Base-by-base conservation (phyloP, 1,140 invertebrate species). In the Lepidostoma basale region DNA sequence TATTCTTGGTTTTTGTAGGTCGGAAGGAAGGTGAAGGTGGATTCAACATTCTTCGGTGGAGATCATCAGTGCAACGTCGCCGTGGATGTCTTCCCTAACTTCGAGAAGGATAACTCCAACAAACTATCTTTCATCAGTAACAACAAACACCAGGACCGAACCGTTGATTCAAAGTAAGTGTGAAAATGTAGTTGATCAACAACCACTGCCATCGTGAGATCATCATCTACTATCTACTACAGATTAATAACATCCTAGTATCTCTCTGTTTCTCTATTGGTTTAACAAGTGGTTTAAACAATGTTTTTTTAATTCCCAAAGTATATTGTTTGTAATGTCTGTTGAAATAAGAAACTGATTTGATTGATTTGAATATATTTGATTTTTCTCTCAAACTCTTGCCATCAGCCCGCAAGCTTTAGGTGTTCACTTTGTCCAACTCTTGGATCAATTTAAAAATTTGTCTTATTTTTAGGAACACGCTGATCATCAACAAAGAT, bases 91-190 rank as follows among this genome's bases (percentile, higher is more conserved):
- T 85, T 83, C 49, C 86, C 88, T 6, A 85, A 92, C 75, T 88
- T 85, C n/a, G 85, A 88, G 10, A 90, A 90, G 68, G 85, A 90
- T 74, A 87, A 88, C 10, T 86, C 76, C 44, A 87, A 89, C 47
- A 88, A 87, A 69, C 68, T 92, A 0, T 82, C 84, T 67, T 72
- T 90, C 4, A 83, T 82, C n/a, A 90, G 90, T 0, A 80, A 85
- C 25, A 87, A 84, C 33, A 85, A 85, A 45, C 63, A 85, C 0
- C 84, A 84, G 0, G 83, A 86, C 4, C 82, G 81, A 0, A 79
- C 80, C 2, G 28, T 92, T 0, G 85, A 88, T n/a, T 85, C 89
- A 0, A 91, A 89, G 81, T 86, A 78, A 81, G 83, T 65, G 9
- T 59, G n/a, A n/a, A n/a, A n/a, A n/a, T n/a, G n/a, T n/a, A n/a